Percentiles rank a stretch among this genome's conserved stretches.
Evolutionary conservation across 2,888 invertebrate genomes (phyloP).

Genomic region (Gandaritis pyraliata): DNA sequence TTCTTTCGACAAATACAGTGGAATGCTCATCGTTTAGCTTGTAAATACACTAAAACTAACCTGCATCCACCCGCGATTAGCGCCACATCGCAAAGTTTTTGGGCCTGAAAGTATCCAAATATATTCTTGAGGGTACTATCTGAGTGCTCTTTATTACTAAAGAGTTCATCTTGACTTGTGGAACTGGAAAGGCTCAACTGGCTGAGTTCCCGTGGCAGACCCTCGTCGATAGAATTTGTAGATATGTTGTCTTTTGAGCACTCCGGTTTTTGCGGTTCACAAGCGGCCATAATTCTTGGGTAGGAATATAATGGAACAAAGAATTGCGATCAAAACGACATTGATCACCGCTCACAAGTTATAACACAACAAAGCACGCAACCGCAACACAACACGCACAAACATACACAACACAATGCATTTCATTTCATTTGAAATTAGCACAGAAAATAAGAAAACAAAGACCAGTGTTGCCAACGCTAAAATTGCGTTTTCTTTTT

Average conservation of each 20-base stretch:
- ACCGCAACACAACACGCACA: conserved; percentile 2
- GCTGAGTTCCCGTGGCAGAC: conserved; percentile 87
- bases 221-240: conserved; percentile 82
- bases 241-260: conserved; percentile 76
- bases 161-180: conserved; percentile 91
- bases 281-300: conserved; percentile 66
- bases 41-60: conserved; percentile 64
- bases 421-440: conserved; percentile 10
- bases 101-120: conserved; percentile 91
- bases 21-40: conserved; percentile 1
- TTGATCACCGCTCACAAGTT: conserved; percentile 10
- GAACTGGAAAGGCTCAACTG: conserved; percentile 87
- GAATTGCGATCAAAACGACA: conserved; percentile 13
- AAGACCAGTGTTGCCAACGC: conserved; percentile 33
- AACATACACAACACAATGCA: not conserved
- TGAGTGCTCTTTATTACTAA: conserved; percentile 91
- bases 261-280: conserved; percentile 73
- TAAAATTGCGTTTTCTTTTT: no score
- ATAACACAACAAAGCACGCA: conserved; percentile 27
- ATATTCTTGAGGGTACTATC: conserved; percentile 92
- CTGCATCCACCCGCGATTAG: conserved; percentile 91
- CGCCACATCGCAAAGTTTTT: conserved; percentile 94
- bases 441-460: conserved; percentile 29
- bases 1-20: no score
- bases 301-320: not conserved